A percentile compares a stretch with the other conserved stretches of the same genome.
Evolutionary conservation across 2,113 vertebrate species (phyloP).

Genomic region (Thomomys bottae): DNA sequence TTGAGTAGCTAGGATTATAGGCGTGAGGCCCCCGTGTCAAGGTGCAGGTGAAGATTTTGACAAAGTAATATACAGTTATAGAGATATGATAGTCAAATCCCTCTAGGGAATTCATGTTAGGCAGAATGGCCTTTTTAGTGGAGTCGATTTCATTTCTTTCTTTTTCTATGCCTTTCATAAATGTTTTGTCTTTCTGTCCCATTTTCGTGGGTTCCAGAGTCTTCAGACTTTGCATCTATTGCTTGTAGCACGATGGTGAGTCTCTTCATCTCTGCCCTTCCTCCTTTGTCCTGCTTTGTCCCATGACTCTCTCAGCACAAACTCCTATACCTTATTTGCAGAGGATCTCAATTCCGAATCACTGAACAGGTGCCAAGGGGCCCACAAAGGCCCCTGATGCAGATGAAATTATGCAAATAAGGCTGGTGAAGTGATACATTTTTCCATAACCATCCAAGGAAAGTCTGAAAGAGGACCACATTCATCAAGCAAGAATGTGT

Average conservation of each 20-base stretch:
- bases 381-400: neutral
- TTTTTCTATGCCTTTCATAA: neutral
- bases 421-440: too few relatives aligned
- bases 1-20: too few relatives aligned
- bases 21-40: too few relatives aligned
- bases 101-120: neutral
- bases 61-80: neutral
- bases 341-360: neutral
- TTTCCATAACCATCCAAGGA: neutral
- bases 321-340: neutral
- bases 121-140: neutral
- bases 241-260: neutral
- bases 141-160: neutral
- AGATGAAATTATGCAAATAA: neutral
- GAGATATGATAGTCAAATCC: fast-evolving
- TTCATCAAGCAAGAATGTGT: neutral
- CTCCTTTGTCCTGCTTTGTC: neutral
- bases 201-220: neutral
- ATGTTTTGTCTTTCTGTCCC: neutral
- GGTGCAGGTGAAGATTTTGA: neutral
- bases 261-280: neutral
- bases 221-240: neutral
- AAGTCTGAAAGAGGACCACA: neutral
- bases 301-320: too few relatives aligned
- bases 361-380: neutral